phyloP scores from a whole-genome alignment of 1,140 invertebrate genomes.

The Cyclargus thomasi region DNA sequence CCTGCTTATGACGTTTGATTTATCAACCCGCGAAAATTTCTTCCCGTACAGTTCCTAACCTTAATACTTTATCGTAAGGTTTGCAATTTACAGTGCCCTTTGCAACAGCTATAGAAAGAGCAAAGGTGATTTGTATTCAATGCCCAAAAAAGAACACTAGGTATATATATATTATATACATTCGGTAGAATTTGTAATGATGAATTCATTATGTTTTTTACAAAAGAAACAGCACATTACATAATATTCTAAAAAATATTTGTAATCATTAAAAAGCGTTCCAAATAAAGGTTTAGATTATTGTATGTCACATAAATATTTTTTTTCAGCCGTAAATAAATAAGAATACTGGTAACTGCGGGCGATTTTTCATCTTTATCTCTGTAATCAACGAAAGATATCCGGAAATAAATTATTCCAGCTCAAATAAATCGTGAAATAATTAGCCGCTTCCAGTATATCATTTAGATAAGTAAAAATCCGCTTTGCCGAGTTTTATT shows the following conservation, averaged over 20 bases:
- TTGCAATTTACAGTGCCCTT: not conserved
- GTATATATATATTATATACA: no score
- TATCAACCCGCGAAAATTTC: constrained; percentile 19
- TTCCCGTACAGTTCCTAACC: not conserved
- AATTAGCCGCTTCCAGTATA: constrained; percentile 16
- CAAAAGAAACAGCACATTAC: no score
- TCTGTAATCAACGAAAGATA: not conserved
- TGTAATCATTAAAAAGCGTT: not conserved
- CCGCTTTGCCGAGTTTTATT: constrained; percentile 32
- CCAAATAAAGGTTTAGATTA: not conserved
- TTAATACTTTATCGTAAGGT: not conserved
- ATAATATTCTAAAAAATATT: no score
- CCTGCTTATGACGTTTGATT: constrained; percentile 34
- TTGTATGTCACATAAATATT: not conserved
- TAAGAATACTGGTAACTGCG: constrained; percentile 6
- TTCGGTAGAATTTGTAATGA: no score
- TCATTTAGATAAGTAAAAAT: constrained; percentile 8
- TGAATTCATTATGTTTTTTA: no score
- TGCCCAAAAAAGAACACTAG: not conserved
- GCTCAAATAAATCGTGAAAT: constrained; percentile 19
- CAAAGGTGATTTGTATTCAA: not conserved
- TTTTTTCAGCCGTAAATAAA: constrained; percentile 9
- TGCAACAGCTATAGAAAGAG: not conserved
- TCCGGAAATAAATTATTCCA: constrained; percentile 5
- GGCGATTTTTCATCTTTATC: not conserved